Conservation (phyloP, 2,113 vertebrate species). For the Corvus moneduloides region DNA sequence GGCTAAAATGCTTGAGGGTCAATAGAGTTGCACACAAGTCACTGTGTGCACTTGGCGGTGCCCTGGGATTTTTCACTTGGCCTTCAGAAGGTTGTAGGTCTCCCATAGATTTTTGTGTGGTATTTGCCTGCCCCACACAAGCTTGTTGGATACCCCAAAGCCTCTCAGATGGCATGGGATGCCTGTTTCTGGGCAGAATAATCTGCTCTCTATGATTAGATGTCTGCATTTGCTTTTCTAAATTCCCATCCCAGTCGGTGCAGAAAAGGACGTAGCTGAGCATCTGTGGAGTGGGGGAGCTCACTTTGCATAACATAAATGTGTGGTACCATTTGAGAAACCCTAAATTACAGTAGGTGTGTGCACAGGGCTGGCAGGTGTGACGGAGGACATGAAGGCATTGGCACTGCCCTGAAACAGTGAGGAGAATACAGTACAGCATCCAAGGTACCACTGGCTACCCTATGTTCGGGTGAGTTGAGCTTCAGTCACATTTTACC, state of each 20-base stretch:
- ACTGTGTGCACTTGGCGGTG: rapidly evolving
- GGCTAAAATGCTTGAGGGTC: neutral
- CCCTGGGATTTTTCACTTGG: neutral
- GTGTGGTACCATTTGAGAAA: neutral
- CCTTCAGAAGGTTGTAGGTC: neutral
- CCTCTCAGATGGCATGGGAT: neutral
- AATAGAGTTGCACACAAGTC: neutral
- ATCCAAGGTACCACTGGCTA: neutral
- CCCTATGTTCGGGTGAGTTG: neutral
- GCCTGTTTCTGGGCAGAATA: neutral
- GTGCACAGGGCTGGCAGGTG: neutral
- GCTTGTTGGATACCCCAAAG: neutral
- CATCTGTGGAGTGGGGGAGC: neutral
- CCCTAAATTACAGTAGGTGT: neutral
- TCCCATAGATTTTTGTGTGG: neutral
- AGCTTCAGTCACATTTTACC: neutral
- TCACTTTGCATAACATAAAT: neutral
- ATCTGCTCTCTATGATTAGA: neutral
- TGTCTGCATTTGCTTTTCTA: neutral
- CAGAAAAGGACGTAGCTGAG: neutral
- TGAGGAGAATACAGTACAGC: neutral
- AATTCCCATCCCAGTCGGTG: neutral
- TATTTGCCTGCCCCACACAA: neutral
- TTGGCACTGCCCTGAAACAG: neutral
- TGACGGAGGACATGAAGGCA: neutral